A percentile compares a stretch with the other conserved stretches of the same genome.
phyloP scores from a whole-genome alignment of 2,113 vertebrate species.

The Grammomys surdaster region DNA sequence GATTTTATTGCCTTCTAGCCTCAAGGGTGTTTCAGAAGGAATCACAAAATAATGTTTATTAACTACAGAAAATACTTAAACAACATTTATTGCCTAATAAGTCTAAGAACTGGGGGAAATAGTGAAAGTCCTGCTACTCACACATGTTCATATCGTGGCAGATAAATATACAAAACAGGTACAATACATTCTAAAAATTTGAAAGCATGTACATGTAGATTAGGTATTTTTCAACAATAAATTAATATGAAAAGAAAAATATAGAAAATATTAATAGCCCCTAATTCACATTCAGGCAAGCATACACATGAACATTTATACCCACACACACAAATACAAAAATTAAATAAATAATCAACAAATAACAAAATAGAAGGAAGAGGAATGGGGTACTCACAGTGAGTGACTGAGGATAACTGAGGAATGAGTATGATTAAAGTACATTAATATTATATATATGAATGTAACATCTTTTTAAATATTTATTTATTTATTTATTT shows the following conservation, averaged over 20 bases:
- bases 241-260: background rate
- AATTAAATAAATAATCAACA: background rate
- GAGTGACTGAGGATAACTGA: background rate
- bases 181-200: background rate
- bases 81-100: background rate
- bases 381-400: background rate
- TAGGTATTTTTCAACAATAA: background rate
- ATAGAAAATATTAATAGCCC: background rate
- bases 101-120: background rate
- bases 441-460: background rate
- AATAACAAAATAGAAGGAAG: background rate
- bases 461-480: background rate
- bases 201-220: background rate
- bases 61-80: background rate
- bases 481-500: too few species aligned
- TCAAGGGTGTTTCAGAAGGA: background rate
- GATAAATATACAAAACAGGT: background rate
- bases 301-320: background rate
- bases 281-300: background rate
- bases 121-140: background rate
- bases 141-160: background rate
- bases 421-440: background rate
- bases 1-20: background rate
- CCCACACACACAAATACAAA: background rate
- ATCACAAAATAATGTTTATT: background rate